These are phyloP conservation scores for Oligia latruncula DNA, from an alignment of 2,888 invertebrate genomes.

Conservation along the genomic window DNA sequence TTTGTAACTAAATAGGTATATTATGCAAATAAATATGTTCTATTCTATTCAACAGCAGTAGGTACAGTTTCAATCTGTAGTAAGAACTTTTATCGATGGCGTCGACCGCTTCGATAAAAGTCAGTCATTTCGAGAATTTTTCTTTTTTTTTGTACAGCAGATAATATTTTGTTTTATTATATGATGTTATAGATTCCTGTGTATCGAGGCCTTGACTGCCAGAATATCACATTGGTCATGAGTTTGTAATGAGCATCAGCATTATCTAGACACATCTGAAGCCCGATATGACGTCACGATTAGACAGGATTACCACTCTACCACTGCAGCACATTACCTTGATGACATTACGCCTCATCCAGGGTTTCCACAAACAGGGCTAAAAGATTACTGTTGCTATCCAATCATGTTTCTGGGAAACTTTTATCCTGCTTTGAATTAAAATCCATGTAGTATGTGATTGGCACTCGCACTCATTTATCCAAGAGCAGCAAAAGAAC, in stretches of 20 bases:
- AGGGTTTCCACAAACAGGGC: slow-evolving; percentile 1
- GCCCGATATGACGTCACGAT: slow-evolving; percentile 31
- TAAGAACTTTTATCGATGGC: background rate
- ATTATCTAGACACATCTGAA: slow-evolving; percentile 31
- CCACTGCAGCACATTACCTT: slow-evolving; percentile 30
- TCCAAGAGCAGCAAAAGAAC: background rate
- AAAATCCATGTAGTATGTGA: background rate
- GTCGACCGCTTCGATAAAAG: background rate
- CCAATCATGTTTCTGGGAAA: background rate
- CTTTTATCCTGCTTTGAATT: background rate
- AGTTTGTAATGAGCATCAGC: slow-evolving; percentile 15
- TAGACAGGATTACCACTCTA: slow-evolving; percentile 26
- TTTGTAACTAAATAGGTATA: too few relatives aligned
- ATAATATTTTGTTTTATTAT: background rate
- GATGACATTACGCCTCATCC: slow-evolving; percentile 31
- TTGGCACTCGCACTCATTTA: too few relatives aligned
- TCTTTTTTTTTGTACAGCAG: background rate
- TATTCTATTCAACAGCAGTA: background rate
- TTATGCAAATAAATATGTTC: too few relatives aligned
- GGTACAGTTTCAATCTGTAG: background rate
- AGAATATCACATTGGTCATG: background rate
- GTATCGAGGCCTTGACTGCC: background rate
- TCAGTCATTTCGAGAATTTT: background rate
- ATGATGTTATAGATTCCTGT: background rate
- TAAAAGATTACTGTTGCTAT: slow-evolving; percentile 19